Evolutionary conservation across 2,113 vertebrate species (phyloP).

Genomic region (Odontesthes bonariensis): DNA sequence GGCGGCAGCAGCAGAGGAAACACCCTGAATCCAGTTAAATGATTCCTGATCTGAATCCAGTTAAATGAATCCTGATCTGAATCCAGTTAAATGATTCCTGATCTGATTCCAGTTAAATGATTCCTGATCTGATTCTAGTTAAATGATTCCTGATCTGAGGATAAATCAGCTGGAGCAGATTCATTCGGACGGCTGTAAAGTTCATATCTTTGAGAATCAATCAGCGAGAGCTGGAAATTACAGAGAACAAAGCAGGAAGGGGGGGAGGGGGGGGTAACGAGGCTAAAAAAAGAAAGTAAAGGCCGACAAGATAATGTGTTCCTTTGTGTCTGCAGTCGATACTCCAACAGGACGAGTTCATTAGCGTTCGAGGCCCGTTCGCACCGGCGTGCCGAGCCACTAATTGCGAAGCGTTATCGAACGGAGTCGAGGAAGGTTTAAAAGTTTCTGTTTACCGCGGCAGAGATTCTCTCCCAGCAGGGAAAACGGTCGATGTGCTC

Average conservation of each 20-base stretch:
- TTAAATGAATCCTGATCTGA: too few relatives aligned
- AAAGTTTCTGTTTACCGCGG: conserved; percentile 12
- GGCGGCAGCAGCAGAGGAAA: too few relatives aligned
- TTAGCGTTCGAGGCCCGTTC: conserved; percentile 41
- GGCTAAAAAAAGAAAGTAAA: background rate
- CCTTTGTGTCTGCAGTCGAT: conserved; percentile 27
- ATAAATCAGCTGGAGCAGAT: background rate
- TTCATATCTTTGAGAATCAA: conserved; percentile 14
- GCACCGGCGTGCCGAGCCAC: conserved; percentile 5
- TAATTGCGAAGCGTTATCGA: conserved; percentile 40
- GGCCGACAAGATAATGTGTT: conserved; percentile 14
- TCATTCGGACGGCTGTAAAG: background rate
- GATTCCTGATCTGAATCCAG: too few relatives aligned
- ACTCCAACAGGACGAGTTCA: conserved; percentile 44
- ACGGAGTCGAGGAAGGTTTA: background rate
- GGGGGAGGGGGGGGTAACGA: background rate
- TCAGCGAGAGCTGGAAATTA: conserved; percentile 16
- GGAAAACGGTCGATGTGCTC: too few relatives aligned
- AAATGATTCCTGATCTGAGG: too few relatives aligned
- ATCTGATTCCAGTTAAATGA: too few relatives aligned
- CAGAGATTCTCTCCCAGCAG: too few relatives aligned
- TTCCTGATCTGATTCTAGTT: too few relatives aligned
- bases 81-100: background rate
- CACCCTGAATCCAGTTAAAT: too few relatives aligned
- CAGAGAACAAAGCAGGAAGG: background rate